phyloP scores from a whole-genome alignment of 1,140 invertebrate genomes.

The Ectropis grisescens region DNA sequence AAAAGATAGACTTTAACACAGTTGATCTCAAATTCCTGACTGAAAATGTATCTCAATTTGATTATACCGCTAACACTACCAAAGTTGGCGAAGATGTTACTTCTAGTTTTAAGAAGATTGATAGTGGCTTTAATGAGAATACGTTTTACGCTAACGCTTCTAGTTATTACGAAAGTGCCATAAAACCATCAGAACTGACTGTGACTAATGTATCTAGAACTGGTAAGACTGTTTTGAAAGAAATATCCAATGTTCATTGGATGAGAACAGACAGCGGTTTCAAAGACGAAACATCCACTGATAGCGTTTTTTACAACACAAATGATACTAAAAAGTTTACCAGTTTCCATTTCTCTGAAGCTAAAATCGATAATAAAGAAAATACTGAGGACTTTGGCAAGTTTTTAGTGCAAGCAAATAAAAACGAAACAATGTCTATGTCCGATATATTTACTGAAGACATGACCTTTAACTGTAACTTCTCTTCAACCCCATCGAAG shows the following conservation, averaged over 20 bases:
- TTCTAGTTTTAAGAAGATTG: slow-evolving; percentile 52
- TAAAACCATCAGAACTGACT: slow-evolving; percentile 59
- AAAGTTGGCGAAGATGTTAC: slow-evolving; percentile 29
- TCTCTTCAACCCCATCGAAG: slow-evolving; percentile 63
- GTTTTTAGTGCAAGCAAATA: slow-evolving; percentile 21
- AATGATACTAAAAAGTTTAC: slow-evolving; percentile 18
- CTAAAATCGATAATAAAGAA: slow-evolving; percentile 46
- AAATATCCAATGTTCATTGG: slow-evolving; percentile 59
- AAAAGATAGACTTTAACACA: slow-evolving; percentile 58
- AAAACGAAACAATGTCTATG: slow-evolving; percentile 53
- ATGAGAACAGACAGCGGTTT: slow-evolving; percentile 63
- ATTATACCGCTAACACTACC: slow-evolving; percentile 21
- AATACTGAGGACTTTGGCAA: slow-evolving; percentile 41
- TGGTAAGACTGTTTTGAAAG: slow-evolving; percentile 40
- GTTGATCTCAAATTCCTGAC: slow-evolving; percentile 62
- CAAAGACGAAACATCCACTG: slow-evolving; percentile 56
- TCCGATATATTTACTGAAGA: slow-evolving; percentile 60
- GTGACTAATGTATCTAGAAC: slow-evolving; percentile 43
- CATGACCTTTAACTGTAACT: slow-evolving; percentile 61
- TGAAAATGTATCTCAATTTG: slow-evolving; percentile 39
- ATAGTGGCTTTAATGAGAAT: slow-evolving; percentile 61
- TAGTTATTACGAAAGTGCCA: slow-evolving; percentile 62
- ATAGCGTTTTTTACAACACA: slow-evolving; percentile 37
- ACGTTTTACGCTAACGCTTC: slow-evolving; percentile 51
- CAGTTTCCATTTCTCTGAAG: slow-evolving; percentile 27